Evolutionary conservation across 2,888 invertebrate species (phyloP), one percentile per base, ranked within the genome.

Genomic region (Gibbula magus): DNA sequence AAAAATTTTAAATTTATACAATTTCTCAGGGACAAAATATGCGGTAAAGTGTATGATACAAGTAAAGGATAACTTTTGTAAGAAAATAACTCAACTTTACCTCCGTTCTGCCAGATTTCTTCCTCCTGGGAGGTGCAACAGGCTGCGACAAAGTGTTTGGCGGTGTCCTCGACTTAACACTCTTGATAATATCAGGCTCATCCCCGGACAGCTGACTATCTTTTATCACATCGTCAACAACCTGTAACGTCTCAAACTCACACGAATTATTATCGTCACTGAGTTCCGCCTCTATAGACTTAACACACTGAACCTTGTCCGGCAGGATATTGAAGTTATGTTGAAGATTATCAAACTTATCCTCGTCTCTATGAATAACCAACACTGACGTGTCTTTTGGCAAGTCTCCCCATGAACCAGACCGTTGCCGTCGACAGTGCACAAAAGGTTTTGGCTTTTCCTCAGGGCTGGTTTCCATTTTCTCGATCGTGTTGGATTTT

Each of bases 151-250:
- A 75, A 10, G 87, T 87, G n/a, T 82, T 84, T 7, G 89, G 89
- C 20, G 89, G 89, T 35, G 89, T 89, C 56, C 88, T 81, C 2
- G 88, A 86, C 84, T 97, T 98, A 84, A 97, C 97, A 93, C 97
- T 98, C 81, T 97, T 97, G 88, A 98, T 97, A 89, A 98, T 97
- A 93, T 98, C 98, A 1, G 98, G 98, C 93, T 97, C 97, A 79
- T 89, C 87, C 16, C 75, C 79, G 25, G 83, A 77, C 4, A 85
- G 79, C 53, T 87, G 86, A n/a, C 84, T 87, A 56, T 88, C 87
- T 45, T 88, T 86, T 51, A 88, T 81, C 73, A 89, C 85, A 61
- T 86, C 84, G 66, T 89, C 88, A 16, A 89, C 87, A 53, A 89
- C 77, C 5, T 74, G 39, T 20, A 74, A 25, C 22, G 74, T 51